phyloP scores from a whole-genome alignment of 1,140 invertebrate species.

The Epicauta chinensis region DNA sequence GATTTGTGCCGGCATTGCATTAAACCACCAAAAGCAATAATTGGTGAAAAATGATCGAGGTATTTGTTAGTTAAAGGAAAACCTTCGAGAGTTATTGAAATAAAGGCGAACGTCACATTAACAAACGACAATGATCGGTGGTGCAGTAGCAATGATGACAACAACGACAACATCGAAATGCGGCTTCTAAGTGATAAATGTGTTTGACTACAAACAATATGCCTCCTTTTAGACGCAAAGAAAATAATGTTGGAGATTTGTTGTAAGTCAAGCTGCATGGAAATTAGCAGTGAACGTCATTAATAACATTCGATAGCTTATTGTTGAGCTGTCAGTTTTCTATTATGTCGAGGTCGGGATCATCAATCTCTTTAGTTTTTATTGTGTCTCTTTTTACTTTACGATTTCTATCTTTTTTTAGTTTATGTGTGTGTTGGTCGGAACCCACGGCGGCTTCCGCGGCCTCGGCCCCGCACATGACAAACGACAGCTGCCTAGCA shows the following conservation, averaged over 20 bases:
- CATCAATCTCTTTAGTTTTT: slow-evolving; percentile 23
- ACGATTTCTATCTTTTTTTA: too few relatives aligned
- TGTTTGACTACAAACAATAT: slow-evolving; percentile 18
- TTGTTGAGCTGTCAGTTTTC: slow-evolving; percentile 31
- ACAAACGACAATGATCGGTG: too few relatives aligned
- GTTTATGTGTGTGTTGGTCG: not conserved
- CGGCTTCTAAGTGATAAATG: slow-evolving; percentile 14
- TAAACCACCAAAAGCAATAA: too few relatives aligned
- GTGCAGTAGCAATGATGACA: not conserved
- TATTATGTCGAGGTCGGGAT: slow-evolving; percentile 24
- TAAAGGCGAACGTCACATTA: too few relatives aligned
- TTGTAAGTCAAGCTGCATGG: slow-evolving; percentile 24
- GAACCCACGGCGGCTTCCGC: slow-evolving; percentile 22
- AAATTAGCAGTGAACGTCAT: slow-evolving; percentile 28
- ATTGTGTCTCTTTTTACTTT: too few relatives aligned
- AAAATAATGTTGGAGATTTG: slow-evolving; percentile 25
- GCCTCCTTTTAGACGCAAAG: slow-evolving; percentile 14
- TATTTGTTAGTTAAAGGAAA: too few relatives aligned
- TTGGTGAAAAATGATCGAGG: too few relatives aligned
- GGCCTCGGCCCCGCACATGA: slow-evolving; percentile 28
- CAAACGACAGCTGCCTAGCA: slow-evolving; percentile 33
- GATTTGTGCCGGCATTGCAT: not conserved
- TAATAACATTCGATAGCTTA: slow-evolving; percentile 32
- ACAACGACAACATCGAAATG: slow-evolving; percentile 2
- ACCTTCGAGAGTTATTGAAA: too few relatives aligned